Conservation (phyloP, 37 sponge, comb jelly and placozoan genomes). For the Tethya wilhelma region DNA sequence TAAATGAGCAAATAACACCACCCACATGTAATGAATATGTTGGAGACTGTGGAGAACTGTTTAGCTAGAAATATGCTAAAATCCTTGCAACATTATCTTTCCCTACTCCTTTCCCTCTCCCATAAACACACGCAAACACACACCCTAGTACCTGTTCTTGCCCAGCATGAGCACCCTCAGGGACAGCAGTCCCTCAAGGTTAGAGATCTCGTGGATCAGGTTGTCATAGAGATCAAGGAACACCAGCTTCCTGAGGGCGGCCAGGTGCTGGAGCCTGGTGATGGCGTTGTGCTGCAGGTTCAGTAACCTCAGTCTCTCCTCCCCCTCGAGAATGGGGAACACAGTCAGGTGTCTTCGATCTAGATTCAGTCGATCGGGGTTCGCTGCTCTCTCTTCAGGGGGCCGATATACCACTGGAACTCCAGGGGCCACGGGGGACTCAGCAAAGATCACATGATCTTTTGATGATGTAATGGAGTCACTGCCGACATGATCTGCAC, state of each 20-base stretch:
- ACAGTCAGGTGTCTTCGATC: constrained; percentile 85
- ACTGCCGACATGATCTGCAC: neutral
- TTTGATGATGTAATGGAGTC: neutral
- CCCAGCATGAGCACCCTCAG: constrained; percentile 97
- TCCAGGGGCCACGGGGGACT: constrained; percentile 56
- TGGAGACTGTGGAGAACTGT: neutral
- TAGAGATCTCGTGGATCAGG: constrained; percentile 85
- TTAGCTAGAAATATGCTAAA: neutral
- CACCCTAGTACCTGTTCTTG: constrained; percentile 78
- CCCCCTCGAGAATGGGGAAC: constrained; percentile 91
- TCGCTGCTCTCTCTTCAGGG: constrained; percentile 81
- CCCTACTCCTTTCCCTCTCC: neutral
- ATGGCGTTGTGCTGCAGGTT: constrained; percentile 97
- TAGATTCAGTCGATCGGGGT: constrained; percentile 90
- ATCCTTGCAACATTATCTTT: neutral
- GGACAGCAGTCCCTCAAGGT: constrained; percentile 77
- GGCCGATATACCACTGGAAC: constrained; percentile 79
- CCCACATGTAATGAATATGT: too few species aligned
- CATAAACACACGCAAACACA: neutral
- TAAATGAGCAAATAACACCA: neutral
- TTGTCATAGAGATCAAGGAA: constrained; percentile 99
- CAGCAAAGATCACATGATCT: constrained; percentile 45
- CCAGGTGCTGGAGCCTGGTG: constrained; percentile 78
- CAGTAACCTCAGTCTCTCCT: constrained; percentile 84
- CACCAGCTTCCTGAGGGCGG: constrained; percentile 75